Evolutionary conservation across 37 sponge, comb jelly and placozoan species (phyloP), one percentile per base, ranked within the genome.

Genomic region (Beroe ovata): DNA sequence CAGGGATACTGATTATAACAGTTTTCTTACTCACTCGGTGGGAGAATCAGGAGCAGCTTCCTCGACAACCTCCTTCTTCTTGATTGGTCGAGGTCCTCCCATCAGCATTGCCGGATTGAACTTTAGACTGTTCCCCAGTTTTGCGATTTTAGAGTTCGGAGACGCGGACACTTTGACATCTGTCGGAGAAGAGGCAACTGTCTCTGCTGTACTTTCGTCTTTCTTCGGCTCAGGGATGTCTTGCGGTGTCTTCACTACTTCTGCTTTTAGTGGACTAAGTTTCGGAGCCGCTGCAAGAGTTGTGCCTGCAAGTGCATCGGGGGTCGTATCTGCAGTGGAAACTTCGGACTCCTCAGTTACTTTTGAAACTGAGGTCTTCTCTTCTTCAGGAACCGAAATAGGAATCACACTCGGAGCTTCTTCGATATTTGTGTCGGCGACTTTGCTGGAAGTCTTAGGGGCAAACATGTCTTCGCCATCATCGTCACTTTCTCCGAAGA

Each of bases 61-160:
- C 11, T 47, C 54, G 11, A 11, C 6, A 47, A 6, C 11, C 11
- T 47, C 54, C 11, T 47, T 47, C 11, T 47, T 47, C 54, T 47
- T 47, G 8, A 37, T 18, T 30, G 69, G 69, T 16, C 69, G 29
- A 19, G 69, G 36, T 1, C 69, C 69, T 32, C 69, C 69, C 69
- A 66, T 66, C 36, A 66, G 30, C 69, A 66, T 66, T 1, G 69
- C 69, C 29, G 69, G 69, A 32, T 66, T 66, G 30, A 66, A 66
- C 6, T 66, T 66, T 3, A 66, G 69, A 18, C 8, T 32, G 36
- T 30, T 66, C 16, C 30, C 32, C 1, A 66, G 36, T 30, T 66
- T 66, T 25, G 69, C 69, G 1, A 66, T 30, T 11, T 66, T 66
- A 11, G 69, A 66, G 69, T 66, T 66, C 1, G 69, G 69, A 4